These are phyloP conservation scores for Casuarius casuarius DNA, from an alignment of 2,113 vertebrate species.

Conservation along the genomic window DNA sequence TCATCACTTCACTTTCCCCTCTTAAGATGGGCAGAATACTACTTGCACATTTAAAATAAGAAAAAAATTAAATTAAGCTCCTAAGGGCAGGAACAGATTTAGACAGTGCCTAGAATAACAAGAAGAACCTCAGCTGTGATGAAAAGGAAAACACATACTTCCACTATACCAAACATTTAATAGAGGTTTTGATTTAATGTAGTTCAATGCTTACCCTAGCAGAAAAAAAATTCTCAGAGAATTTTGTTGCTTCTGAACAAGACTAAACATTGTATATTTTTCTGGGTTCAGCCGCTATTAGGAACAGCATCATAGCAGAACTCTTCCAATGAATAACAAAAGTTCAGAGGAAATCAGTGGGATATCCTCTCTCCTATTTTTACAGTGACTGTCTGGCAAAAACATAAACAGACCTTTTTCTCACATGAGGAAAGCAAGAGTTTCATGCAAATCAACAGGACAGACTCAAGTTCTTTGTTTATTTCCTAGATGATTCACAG, in stretches of 20 bases:
- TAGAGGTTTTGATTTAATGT: neutral
- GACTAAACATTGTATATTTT: neutral
- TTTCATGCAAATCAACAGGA: neutral
- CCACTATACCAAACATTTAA: neutral
- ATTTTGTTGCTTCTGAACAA: neutral
- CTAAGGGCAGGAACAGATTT: slow-evolving; percentile 26
- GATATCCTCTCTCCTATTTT: neutral
- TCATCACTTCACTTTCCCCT: neutral
- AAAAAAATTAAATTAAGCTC: neutral
- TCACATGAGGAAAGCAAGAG: neutral
- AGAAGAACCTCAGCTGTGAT: neutral
- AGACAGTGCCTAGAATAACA: slow-evolving; percentile 22
- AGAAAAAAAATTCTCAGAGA: neutral
- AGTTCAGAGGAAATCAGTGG: neutral
- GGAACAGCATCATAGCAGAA: neutral
- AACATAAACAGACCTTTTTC: neutral
- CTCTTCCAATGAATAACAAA: neutral
- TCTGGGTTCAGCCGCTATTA: neutral
- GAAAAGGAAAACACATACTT: neutral
- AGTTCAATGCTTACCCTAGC: neutral
- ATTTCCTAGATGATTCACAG: neutral
- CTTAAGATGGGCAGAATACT: neutral
- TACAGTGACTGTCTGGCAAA: neutral
- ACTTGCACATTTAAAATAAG: neutral
- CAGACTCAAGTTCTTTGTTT: neutral